Base-by-base conservation (phyloP, 2,113 vertebrate species). In the Panurus biarmicus region DNA sequence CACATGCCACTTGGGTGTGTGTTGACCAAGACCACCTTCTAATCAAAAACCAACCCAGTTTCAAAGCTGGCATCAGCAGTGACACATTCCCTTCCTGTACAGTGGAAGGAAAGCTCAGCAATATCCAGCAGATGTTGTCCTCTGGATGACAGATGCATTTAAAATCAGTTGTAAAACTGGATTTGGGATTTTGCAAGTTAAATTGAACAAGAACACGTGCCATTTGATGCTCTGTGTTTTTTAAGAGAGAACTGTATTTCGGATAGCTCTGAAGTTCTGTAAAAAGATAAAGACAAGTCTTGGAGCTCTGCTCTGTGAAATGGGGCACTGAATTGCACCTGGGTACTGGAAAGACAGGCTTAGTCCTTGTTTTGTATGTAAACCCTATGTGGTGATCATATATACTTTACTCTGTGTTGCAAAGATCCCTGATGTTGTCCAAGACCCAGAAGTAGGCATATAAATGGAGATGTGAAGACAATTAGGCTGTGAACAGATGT, bases 171-270 rank as follows among this genome's bases (percentile, higher is more conserved):
- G 48, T 72, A 85, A 95, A 87, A 95, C 44, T 75, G 91, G 73
- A 85, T 94, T 87, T 71, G 45, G 47, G 69, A 72, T 93, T 96
- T 84, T 75, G 40, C 35, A 84, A 89, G 69, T 94, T 42, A 28
- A 76, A 35, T 47, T 54, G 47, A 83, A 33, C 38, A 40, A 70
- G 67, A 65, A 14, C 58, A 16, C 42, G 7, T 62, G 35, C 38
- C 81, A 11, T 80, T 91, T 81, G 48, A 62, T 11, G 5, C 35
- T 38, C 24, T 31, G 3, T 2, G 1, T 66, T 33, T 51, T 87
- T 80, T 67, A 64, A 31, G 36, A 56, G 64, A 67, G 35, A 47
- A 19, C 19, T 62, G 1, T 31, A 11, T 83, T 87, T 82, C 28
- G 89, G 14, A 28, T 45, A 25, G 11, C 6, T n/a, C 18, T 42